These are phyloP conservation scores for Loxodonta africana DNA, from an alignment of 2,113 vertebrate genomes.

Conservation along the genomic window DNA sequence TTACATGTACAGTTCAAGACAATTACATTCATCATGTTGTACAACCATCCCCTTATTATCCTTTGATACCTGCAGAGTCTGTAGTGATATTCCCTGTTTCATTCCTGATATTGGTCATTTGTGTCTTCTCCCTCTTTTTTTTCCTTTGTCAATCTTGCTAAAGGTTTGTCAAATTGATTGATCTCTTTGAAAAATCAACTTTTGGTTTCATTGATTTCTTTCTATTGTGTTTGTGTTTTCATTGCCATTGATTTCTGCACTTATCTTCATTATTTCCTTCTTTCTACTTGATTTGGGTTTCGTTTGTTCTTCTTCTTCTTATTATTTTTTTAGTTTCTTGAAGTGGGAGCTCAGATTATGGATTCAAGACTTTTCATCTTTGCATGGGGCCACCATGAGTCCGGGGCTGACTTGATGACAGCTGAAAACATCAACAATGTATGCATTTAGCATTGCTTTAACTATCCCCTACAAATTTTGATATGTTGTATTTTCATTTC, in stretches of 20 bases:
- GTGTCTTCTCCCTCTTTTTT: neutral
- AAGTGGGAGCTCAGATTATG: neutral
- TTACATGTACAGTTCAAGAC: neutral
- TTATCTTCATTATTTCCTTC: neutral
- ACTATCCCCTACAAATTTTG: neutral
- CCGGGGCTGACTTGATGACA: neutral
- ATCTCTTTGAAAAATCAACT: neutral
- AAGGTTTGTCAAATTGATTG: neutral
- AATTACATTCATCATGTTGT: neutral
- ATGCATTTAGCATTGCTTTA: neutral
- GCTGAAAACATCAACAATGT: neutral
- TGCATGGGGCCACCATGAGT: neutral
- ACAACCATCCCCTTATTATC: neutral
- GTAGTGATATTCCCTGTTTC: neutral
- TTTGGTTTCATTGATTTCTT: neutral
- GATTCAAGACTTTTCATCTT: neutral
- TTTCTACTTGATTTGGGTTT: neutral
- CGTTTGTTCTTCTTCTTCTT: neutral
- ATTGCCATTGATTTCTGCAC: neutral
- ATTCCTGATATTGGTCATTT: neutral
- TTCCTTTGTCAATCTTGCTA: neutral
- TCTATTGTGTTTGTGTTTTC: neutral
- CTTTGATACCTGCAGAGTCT: neutral
- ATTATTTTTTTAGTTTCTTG: neutral
- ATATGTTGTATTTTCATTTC: neutral